These are phyloP conservation scores for Heliconius hortense DNA, from an alignment of 2,888 invertebrate species.

Conservation along the genomic window DNA sequence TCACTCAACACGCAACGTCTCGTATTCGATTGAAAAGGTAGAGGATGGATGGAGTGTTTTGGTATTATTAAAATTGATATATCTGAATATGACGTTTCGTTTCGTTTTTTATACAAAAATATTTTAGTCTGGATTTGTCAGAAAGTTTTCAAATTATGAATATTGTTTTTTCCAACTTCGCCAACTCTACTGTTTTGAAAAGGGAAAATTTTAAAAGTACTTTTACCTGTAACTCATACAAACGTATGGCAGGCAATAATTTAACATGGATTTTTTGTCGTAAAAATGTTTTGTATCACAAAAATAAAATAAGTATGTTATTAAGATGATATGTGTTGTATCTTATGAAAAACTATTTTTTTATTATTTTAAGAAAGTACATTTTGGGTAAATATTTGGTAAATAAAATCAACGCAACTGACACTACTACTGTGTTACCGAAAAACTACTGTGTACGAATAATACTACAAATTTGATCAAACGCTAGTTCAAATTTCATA, in stretches of 20 bases:
- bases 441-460: no score
- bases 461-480: background rate
- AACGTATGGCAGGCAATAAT: background rate
- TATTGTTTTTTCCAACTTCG: background rate
- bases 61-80: no score
- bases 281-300: background rate
- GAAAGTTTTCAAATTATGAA: slow-evolving; percentile 6
- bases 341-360: no score
- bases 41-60: no score
- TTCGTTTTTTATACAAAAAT: background rate
- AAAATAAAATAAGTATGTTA: background rate
- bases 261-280: background rate
- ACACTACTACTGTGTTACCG: background rate
- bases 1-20: no score
- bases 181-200: background rate
- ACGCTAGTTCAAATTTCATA: no score
- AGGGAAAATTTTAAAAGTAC: background rate
- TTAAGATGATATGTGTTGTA: no score
- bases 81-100: background rate
- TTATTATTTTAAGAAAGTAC: no score
- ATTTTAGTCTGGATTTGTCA: background rate
- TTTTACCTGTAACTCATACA: background rate
- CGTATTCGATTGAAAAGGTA: no score
- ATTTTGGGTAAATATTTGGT: no score
- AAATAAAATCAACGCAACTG: no score